phyloP scores from a whole-genome alignment of 2,888 invertebrate genomes.

The Koerneria pararmatus region DNA sequence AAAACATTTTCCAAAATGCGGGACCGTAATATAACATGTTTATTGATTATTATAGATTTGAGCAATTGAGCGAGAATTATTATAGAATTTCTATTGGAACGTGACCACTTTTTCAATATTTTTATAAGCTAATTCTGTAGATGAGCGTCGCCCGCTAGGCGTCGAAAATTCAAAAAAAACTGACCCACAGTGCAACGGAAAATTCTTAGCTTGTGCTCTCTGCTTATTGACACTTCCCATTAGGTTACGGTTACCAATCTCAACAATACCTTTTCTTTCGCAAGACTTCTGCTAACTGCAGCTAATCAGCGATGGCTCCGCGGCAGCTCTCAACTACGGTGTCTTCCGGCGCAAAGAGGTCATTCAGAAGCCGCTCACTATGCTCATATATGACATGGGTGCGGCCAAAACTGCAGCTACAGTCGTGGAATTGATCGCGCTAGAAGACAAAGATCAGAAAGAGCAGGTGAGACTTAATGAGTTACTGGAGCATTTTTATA shows the following conservation, averaged over 20 bases:
- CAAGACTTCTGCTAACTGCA: slow-evolving; percentile 66
- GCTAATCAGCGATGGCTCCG: slow-evolving; percentile 89
- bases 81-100: too few relatives aligned
- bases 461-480: slow-evolving; percentile 10
- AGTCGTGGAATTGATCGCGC: slow-evolving; percentile 19
- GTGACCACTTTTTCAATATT: too few relatives aligned
- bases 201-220: not conserved
- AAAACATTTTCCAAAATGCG: too few relatives aligned
- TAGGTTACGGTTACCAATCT: not conserved
- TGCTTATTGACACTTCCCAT: not conserved
- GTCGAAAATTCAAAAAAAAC: not conserved
- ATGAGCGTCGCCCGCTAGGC: not conserved
- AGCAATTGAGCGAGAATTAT: too few relatives aligned
- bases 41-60: too few relatives aligned
- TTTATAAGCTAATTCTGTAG: too few relatives aligned
- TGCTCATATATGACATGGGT: slow-evolving; percentile 97
- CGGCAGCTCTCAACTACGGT: slow-evolving; percentile 93
- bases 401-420: slow-evolving; percentile 69
- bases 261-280: not conserved
- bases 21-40: too few relatives aligned
- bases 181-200: not conserved
- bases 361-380: slow-evolving; percentile 57
- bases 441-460: slow-evolving; percentile 20
- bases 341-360: slow-evolving; percentile 81
- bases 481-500: too few relatives aligned